These are phyloP conservation scores for Zoanthus sansibaricus DNA, from an alignment of 92 coral and sea anemone species.

Conservation along the genomic window DNA sequence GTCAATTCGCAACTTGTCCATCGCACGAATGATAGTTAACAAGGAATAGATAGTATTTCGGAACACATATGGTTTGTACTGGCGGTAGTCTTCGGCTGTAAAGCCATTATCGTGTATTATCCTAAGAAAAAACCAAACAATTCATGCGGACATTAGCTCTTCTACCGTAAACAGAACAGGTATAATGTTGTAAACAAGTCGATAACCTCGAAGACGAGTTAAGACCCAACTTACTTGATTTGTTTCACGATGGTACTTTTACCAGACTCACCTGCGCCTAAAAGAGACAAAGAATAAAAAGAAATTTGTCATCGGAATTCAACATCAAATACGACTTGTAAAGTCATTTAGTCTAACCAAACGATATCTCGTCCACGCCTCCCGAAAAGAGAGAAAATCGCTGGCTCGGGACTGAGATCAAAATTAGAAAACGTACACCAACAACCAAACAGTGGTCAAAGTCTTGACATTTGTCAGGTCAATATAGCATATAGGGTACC, in stretches of 20 bases:
- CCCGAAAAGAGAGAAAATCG: conserved; percentile 41
- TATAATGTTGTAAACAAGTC: conserved; percentile 78
- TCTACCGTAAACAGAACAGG: conserved; percentile 77
- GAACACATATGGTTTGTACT: conserved; percentile 93
- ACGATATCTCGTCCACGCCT: conserved; percentile 52
- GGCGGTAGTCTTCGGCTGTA: conserved; percentile 94
- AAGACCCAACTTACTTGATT: conserved; percentile 88
- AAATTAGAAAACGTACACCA: conserved; percentile 19
- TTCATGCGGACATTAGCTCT: conserved; percentile 74
- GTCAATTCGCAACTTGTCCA: conserved; percentile 98
- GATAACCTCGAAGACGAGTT: conserved; percentile 68
- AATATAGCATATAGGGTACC: not conserved
- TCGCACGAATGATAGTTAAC: conserved; percentile 94
- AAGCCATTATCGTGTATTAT: conserved; percentile 99
- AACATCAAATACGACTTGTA: conserved; percentile 42
- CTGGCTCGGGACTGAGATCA: conserved; percentile 40
- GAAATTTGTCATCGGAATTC: conserved; percentile 37
- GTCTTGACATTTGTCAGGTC: not conserved
- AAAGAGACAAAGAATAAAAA: conserved; percentile 40
- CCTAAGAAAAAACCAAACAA: conserved; percentile 83
- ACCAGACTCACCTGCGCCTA: conserved; percentile 99
- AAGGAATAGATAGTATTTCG: conserved; percentile 95
- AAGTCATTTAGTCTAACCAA: conserved; percentile 49
- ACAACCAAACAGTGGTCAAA: conserved; percentile 4
- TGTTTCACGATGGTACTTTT: conserved; percentile 99